Evolutionary conservation across 1,140 invertebrate species (phyloP), one percentile per base, ranked within the genome.

Genomic region (Carposina sasakii): DNA sequence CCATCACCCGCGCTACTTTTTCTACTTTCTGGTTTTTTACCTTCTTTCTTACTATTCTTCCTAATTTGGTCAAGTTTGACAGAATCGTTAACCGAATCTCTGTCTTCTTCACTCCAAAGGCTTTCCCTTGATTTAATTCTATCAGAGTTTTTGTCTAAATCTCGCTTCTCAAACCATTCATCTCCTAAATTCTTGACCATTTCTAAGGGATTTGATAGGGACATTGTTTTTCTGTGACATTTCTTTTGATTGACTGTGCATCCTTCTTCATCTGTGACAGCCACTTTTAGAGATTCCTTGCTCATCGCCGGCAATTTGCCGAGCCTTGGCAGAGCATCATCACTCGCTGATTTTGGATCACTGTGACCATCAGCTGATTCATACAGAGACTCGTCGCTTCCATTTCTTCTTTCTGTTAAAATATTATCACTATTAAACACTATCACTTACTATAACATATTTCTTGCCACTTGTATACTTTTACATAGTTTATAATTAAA

Each of bases 161-260:
- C 78, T 52, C 68, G 74, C 42, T 75, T 83, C 20, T 84, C 84
- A 22, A 86, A 76, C 71, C 75, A 83, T 44, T 86, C 84, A 40
- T 86, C 84, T 3, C 82, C 76, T 3, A 85, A 54, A 41, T 52
- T 83, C 59, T 73, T 81, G 17, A 85, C 82, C 12, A 86, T 76
- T 67, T 86, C 85, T 88, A 87, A 93, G 90, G 46, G 92, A 86
- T 76, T 97, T 89, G 53, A 93, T 89, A 84, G 94, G 89, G 60
- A 95, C 89, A 88, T 97, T 90, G 74, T 92, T 93, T 86, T 96
- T 91, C 87, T 89, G 89, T 86, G 82, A 41, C 74, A 70, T 44
- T 77, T 76, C 45, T 81, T 86, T 5, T 22, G 45, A 52, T 60
- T 82, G 1, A 50, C 58, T 2, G 57, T 39, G 6, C 81, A 85